Evolutionary conservation across 2,888 invertebrate species (phyloP).

Genomic region (Ophion slaviceki): DNA sequence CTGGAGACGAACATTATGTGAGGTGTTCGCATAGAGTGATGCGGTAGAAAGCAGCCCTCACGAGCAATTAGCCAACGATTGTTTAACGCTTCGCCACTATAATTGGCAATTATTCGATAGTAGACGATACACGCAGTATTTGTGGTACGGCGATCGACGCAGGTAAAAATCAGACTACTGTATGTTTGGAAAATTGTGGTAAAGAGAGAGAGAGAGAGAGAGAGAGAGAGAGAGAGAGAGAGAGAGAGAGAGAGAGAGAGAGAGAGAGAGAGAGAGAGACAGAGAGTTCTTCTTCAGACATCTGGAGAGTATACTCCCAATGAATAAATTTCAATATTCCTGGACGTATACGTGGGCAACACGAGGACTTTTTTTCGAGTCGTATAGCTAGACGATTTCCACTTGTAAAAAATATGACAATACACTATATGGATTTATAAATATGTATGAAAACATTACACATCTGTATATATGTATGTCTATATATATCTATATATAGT

Average conservation of each 20-base stretch:
- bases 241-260: neutral
- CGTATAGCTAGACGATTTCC: no score
- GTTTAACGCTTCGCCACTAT: slow-evolving; percentile 73
- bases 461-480: no score
- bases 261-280: neutral
- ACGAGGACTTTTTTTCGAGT: no score
- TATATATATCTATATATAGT: neutral
- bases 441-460: neutral
- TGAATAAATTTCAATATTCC: no score
- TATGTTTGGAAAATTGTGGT: neutral
- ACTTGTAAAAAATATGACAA: no score
- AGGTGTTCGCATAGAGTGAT: slow-evolving; percentile 45
- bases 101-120: slow-evolving; percentile 76
- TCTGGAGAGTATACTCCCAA: no score
- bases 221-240: neutral
- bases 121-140: slow-evolving; percentile 67
- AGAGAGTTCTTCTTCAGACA: neutral
- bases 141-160: neutral
- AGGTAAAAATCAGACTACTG: neutral
- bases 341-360: no score
- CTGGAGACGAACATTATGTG: slow-evolving; percentile 39
- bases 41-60: slow-evolving; percentile 27
- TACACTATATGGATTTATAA: neutral
- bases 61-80: slow-evolving; percentile 75
- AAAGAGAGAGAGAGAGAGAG: neutral